Percentiles rank a stretch among this genome's conserved stretches.
Evolutionary conservation across 2,113 vertebrate species (phyloP).

Genomic region (Pitta sordida): DNA sequence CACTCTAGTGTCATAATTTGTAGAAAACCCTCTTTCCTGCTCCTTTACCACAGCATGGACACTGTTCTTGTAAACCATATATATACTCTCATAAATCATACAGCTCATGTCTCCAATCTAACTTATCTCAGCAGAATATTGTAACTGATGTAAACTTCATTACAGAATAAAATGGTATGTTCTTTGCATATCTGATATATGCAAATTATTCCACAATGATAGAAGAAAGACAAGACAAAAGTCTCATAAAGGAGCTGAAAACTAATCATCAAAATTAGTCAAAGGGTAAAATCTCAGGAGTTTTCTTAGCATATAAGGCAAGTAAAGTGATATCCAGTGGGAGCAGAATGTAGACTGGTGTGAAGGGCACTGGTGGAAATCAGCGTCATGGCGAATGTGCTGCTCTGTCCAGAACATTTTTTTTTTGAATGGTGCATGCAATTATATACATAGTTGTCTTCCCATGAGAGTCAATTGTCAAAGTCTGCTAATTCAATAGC

Average conservation of each 20-base stretch:
- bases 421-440: neutral
- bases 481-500: neutral
- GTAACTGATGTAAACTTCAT: neutral
- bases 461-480: neutral
- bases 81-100: neutral
- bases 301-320: neutral
- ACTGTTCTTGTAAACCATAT: neutral
- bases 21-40: neutral
- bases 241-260: neutral
- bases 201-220: neutral
- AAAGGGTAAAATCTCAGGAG: neutral
- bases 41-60: neutral
- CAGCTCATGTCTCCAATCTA: neutral
- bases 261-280: neutral
- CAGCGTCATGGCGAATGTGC: neutral
- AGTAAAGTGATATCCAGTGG: neutral
- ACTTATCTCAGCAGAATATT: neutral
- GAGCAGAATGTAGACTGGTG: neutral
- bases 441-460: neutral
- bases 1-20: neutral
- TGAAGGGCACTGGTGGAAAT: neutral
- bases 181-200: neutral
- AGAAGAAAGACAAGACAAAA: neutral
- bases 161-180: neutral
- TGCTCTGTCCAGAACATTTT: neutral